Percentiles rank a stretch among this genome's conserved stretches.
These are phyloP conservation scores for Gnathonemus longibarbis DNA, from an alignment of 2,113 vertebrate species.

Conservation along the genomic window DNA sequence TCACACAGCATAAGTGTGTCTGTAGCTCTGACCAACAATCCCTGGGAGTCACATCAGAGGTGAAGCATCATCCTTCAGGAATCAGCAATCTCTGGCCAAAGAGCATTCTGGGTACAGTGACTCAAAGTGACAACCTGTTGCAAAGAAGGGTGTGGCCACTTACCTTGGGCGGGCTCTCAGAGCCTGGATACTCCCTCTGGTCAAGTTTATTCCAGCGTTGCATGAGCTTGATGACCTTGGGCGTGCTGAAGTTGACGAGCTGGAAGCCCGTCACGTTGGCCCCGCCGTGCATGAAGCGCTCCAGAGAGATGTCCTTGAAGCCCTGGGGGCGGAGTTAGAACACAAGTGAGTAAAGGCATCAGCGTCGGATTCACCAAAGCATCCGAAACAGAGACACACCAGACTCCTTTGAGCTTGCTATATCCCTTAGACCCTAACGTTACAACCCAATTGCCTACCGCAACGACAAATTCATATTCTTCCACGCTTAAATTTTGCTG, in stretches of 20 bases:
- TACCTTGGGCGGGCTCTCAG: conserved; percentile 94
- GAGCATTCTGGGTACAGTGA: not conserved
- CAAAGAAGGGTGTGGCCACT: not conserved
- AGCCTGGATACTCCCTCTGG: conserved; percentile 95
- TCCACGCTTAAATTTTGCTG: not conserved
- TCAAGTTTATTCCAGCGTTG: conserved; percentile 98
- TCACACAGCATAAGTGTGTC: not conserved
- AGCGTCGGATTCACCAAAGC: not conserved
- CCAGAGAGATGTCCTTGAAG: conserved; percentile 95
- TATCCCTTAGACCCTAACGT: not conserved
- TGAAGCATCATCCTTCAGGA: not conserved
- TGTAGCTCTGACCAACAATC: not conserved
- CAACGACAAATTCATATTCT: not conserved
- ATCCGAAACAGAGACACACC: not conserved
- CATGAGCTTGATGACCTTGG: conserved; percentile 93
- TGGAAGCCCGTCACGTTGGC: conserved; percentile 98
- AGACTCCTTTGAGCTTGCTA: not conserved
- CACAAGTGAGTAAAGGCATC: not conserved
- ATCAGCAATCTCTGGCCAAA: not conserved
- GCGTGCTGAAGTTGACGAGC: conserved; percentile 90
- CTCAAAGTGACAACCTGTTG: not conserved
- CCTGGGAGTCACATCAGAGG: not conserved
- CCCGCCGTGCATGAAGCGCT: conserved; percentile 95
- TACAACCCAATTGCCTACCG: not conserved
- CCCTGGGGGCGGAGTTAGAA: conserved; percentile 60